Evolutionary conservation across 2,888 invertebrate genomes (phyloP), one percentile per base, ranked within the genome.

Genomic region (Pollenia griseotomentosa): DNA sequence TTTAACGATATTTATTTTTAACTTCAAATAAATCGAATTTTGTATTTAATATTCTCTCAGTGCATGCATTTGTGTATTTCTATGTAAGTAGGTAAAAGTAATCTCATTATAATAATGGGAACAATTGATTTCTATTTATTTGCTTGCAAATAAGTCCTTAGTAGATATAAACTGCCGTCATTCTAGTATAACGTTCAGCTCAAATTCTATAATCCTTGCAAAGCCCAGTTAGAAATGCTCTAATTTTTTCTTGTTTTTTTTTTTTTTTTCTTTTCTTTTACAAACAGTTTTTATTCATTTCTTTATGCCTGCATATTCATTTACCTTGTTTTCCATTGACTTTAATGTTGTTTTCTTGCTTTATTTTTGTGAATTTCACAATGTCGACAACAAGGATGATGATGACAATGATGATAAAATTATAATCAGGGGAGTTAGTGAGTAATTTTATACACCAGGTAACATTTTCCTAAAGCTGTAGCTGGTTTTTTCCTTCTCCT

Each of bases 21-120:
- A 23, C 23, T 23, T 2, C 23, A 23, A 23, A 23, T 33, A 33
- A 33, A 33, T 33, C 33, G 33, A 33, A 33, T 33, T 33, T 33
- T 33, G 33, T 33, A 33, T 33, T 6, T 33, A 0, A 33, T 33
- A 74, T 81, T 81, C 48, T 75, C 19, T 44, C 81, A 71, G 82
- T 85, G 77, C 5, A 23, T 71, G 79, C 44, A 53, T 65, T 65
- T 51, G 46, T 91, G 90, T 91, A 90, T 91, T 33, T 33, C 33
- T 33, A 33, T 90, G 91, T 91, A 91, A 91, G 90, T 90, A 91
- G 91, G 91, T 91, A 91, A 91, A 88, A 89, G 88, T 92, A 92
- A 92, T 92, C 92, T 92, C 92, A 92, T 92, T 92, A 92, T 91
- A 91, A 92, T 92, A 92, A 92, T 92, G 92, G 91, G 92, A 91